Base-by-base conservation (phyloP, 2,888 invertebrate species). In the Lochmaea capreae region DNA sequence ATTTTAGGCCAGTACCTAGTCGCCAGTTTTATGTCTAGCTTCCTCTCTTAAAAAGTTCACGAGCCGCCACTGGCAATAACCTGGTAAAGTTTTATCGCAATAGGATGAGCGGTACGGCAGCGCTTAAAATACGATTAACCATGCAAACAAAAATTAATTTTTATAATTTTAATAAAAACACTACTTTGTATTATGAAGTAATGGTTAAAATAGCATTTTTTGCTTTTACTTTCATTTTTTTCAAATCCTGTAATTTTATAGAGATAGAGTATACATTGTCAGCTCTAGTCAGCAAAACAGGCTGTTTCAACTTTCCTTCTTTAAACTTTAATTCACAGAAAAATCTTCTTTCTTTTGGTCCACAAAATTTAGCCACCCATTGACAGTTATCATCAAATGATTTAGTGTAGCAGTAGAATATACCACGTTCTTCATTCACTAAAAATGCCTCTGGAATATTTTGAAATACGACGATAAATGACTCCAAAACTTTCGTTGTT, bases 151-250 rank as follows among this genome's bases (percentile, higher is more conserved):
- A 33, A 33, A 33, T 33, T 33, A 3, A 33, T 33, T 33, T 33
- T 33, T 33, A 33, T 33, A 33, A 33, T 33, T 33, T 33, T 5
- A 0, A 33, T 33, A 33, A 33, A 33, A 33, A 33, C 33, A 33
- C 33, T 8, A 6, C 33, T 33, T 33, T 8, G 6, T 33, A 33
- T 54, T 16, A 54, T 18, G 78, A 76, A 16, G 78, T 79, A 49
- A 84, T 81, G 12, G 80, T 80, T 22, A 84, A 63, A 16, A 83
- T 78, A 5, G 84, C 83, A 76, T 84, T 78, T 76, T 84, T 84
- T 10, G 81, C 78, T 72, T 84, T 84, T 4, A 82, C 71, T 72
- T 82, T 84, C 73, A 79, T 77, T 58, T 77, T 81, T 72, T 83
- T 84, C 71, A 84, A 65, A 16, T 83, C 81, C 9, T 79, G 77